Base-by-base conservation (phyloP, 2,888 invertebrate species). In the Dermolepida albohirtum region DNA sequence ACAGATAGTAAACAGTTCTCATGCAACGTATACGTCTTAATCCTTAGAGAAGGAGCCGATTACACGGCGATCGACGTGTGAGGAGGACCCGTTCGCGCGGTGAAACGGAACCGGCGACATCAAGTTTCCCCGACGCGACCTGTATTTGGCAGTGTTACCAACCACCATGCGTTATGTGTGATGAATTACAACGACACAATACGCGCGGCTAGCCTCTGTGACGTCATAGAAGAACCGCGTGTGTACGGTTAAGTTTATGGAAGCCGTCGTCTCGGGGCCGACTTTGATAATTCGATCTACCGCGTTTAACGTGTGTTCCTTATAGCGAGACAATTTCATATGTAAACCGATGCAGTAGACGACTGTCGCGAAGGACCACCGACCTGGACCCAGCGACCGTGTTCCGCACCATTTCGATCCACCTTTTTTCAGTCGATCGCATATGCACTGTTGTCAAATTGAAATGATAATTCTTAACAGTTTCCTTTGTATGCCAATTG, bases 201-300 rank as follows among this genome's bases (percentile, higher is more conserved):
- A 34, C 34, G 72, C 71, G 71, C 71, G 71, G 70, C 65, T 29
- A 67, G 62, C 55, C 68, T 68, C 59, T 69, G 71, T 69, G 73
- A 71, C 72, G 73, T 72, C 74, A 73, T 67, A 72, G 71, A 71
- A 73, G 71, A 67, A 72, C 73, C 73, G 74, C 73, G 68, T 65
- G 71, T 22, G 59, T 59, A 59, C 67, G 72, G 70, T 71, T 67
- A 70, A 73, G 67, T 68, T 74, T 73, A 74, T 72, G 72, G 70
- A 70, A 66, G 69, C 66, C 67, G 66, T 68, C 67, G 68, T 44
- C 44, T 29, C 71, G 73, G 69, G 72, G 73, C 73, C 71, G 74
- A 44, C 59, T 72, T 76, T 75, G 76, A 75, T 75, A 76, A 76
- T 76, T 75, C 72, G 76, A 76, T 75, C 75, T 74, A 76, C 76